phyloP scores from a whole-genome alignment of 2,888 invertebrate species.

The Stenichneumon culpator region DNA sequence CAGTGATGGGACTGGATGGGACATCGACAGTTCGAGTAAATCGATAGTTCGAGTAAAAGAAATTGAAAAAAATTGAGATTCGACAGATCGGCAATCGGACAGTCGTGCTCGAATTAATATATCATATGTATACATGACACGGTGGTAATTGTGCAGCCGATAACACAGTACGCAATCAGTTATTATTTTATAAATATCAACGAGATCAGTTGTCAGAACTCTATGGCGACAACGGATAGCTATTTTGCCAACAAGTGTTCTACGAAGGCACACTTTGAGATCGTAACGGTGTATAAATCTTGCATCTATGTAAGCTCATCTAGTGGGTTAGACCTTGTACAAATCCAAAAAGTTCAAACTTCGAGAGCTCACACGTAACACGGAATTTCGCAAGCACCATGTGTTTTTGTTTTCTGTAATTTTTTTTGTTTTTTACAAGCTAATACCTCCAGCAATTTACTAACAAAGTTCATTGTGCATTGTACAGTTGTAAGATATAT shows the following conservation, averaged over 20 bases:
- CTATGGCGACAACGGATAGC: constrained; percentile 50
- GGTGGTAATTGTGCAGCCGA: constrained; percentile 24
- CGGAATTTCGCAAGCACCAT: constrained; percentile 41
- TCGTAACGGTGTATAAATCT: constrained; percentile 65
- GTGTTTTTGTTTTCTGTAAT: not conserved
- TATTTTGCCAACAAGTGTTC: constrained; percentile 60
- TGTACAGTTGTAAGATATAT: constrained; percentile 24
- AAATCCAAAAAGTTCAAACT: constrained; percentile 28
- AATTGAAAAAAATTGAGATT: constrained; percentile 24
- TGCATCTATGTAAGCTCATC: constrained; percentile 62
- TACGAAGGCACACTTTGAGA: constrained; percentile 68
- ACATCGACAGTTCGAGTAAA: constrained; percentile 4
- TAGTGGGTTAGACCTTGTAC: constrained; percentile 39
- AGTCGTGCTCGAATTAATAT: constrained; percentile 3
- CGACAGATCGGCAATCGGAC: constrained; percentile 11
- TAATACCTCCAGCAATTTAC: constrained; percentile 6
- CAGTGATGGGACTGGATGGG: not conserved
- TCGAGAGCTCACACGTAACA: constrained; percentile 48
- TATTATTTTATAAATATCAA: constrained; percentile 53
- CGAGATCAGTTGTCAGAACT: constrained; percentile 48
- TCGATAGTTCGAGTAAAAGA: not conserved
- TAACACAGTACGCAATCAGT: constrained; percentile 31
- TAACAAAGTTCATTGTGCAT: constrained; percentile 33
- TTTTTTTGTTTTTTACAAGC: not conserved
- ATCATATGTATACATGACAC: not conserved